A percentile compares a stretch with the other conserved stretches of the same genome.
Conservation (phyloP, 2,113 vertebrate genomes). For the Numenius arquata region DNA sequence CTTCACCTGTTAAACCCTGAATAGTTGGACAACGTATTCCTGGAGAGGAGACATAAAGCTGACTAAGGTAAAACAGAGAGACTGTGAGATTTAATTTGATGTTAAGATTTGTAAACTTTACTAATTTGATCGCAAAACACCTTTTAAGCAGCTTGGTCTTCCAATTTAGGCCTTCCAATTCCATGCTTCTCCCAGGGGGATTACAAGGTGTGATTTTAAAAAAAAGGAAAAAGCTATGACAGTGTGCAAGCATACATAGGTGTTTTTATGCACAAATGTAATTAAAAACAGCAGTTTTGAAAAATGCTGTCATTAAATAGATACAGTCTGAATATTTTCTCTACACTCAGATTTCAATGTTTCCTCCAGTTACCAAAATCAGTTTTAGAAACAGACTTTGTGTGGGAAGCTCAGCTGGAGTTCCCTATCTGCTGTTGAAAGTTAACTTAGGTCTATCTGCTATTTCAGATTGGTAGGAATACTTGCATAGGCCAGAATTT, state of each 20-base stretch:
- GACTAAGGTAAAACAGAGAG: constrained; percentile 37
- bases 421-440: not conserved
- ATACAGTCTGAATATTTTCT: not conserved
- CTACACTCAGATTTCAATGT: not conserved
- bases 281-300: not conserved
- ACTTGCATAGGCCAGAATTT: not conserved
- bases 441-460: not conserved
- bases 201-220: not conserved
- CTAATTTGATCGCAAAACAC: not conserved
- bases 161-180: not conserved
- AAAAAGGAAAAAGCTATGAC: not conserved
- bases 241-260: not conserved
- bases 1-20: constrained; percentile 32
- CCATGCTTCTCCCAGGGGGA: not conserved
- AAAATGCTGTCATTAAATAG: not conserved
- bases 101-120: not conserved
- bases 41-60: constrained; percentile 32
- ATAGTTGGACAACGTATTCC: constrained; percentile 44
- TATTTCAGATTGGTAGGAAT: not conserved
- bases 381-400: not conserved
- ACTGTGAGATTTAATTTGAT: not conserved
- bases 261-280: not conserved
- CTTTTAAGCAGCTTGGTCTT: not conserved
- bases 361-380: not conserved
- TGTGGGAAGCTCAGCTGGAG: not conserved